These are phyloP conservation scores for Pelobates cultripes DNA, from an alignment of 2,797 vertebrate genomes.

Conservation along the genomic window DNA sequence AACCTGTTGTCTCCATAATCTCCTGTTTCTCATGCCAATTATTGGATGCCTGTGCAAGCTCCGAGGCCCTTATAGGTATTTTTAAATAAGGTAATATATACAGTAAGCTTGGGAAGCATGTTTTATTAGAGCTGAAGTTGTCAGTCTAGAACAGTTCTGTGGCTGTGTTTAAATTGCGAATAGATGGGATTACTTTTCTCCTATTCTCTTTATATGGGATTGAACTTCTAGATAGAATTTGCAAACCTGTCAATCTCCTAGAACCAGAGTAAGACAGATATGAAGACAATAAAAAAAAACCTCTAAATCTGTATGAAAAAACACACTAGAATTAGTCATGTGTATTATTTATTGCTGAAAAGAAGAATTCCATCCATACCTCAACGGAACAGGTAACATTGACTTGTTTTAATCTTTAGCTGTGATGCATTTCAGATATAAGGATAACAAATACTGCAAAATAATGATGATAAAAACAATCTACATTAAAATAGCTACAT, in stretches of 20 bases:
- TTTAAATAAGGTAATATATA: conserved; percentile 12
- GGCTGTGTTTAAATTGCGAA: conserved; percentile 2
- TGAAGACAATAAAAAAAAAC: too few relatives aligned
- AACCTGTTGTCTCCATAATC: conserved; percentile 12
- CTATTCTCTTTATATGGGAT: conserved; percentile 1
- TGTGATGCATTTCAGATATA: too few relatives aligned
- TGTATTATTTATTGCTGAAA: too few relatives aligned
- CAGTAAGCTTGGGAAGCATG: background rate
- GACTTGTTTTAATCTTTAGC: too few relatives aligned
- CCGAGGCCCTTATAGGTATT: conserved; percentile 6
- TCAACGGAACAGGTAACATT: too few relatives aligned
- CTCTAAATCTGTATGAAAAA: too few relatives aligned
- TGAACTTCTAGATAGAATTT: background rate
- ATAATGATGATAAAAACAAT: too few relatives aligned
- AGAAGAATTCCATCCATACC: too few relatives aligned
- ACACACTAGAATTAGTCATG: too few relatives aligned
- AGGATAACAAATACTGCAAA: too few relatives aligned
- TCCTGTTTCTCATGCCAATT: conserved; percentile 20
- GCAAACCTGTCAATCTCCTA: background rate
- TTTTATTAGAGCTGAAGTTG: conserved; percentile 19
- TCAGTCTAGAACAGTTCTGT: background rate
- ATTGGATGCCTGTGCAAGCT: conserved; percentile 9
- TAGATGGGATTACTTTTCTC: background rate
- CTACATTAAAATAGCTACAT: too few relatives aligned
- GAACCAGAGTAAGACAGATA: too few relatives aligned